Conservation (phyloP, 2,113 vertebrate genomes). For the Nestor notabilis region DNA sequence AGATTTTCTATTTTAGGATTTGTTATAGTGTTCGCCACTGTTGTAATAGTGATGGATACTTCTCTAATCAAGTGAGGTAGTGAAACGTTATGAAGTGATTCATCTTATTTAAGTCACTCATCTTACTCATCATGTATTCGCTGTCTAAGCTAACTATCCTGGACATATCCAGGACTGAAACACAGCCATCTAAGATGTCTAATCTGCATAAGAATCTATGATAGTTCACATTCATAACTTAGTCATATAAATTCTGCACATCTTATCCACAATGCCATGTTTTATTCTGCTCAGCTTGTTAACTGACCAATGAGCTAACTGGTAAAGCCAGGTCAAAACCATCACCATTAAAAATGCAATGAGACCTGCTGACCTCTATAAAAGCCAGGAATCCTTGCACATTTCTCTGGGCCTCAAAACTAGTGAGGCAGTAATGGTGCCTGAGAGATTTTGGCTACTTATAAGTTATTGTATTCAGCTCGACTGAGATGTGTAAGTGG, state of each 20-base stretch:
- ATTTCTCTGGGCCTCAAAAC: neutral
- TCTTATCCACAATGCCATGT: neutral
- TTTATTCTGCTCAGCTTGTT: neutral
- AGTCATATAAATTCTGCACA: neutral
- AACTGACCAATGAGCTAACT: neutral
- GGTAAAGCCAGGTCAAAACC: neutral
- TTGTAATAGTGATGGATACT: neutral
- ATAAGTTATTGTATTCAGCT: neutral
- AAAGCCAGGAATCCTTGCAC: neutral
- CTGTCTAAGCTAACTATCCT: neutral
- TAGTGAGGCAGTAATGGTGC: neutral
- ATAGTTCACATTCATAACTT: neutral
- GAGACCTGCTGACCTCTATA: neutral
- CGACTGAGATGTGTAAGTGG: neutral
- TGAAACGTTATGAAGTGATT: neutral
- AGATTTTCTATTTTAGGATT: neutral
- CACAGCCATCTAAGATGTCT: neutral
- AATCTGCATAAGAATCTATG: neutral
- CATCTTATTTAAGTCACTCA: neutral
- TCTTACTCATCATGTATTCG: neutral
- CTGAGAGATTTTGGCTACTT: neutral
- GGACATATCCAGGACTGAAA: neutral
- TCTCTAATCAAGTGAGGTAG: neutral
- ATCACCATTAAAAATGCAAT: neutral
- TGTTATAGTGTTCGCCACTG: neutral